Percentiles rank a stretch among this genome's conserved stretches.
Conservation (phyloP, 1,140 invertebrate species). For the Apis mellifera region DNA sequence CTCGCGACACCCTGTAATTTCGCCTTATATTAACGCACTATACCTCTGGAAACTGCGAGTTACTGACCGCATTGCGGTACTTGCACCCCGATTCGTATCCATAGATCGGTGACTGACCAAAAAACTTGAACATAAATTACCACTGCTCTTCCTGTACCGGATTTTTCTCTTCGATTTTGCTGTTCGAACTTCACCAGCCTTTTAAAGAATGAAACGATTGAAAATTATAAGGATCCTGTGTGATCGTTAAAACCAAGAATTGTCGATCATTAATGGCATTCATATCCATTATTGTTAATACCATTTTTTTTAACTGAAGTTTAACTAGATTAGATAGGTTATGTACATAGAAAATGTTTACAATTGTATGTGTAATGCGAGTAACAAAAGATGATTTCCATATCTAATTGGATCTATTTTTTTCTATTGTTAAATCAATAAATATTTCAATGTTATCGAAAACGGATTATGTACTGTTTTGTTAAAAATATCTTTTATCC, state of each 20-base stretch:
- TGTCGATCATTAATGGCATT: neutral
- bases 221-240: conserved; percentile 1
- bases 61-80: conserved; percentile 41
- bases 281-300: too few species aligned
- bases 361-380: neutral
- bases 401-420: neutral
- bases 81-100: conserved; percentile 1
- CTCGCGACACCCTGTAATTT: conserved; percentile 46
- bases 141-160: conserved; percentile 35
- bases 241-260: neutral
- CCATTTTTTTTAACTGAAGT: too few species aligned
- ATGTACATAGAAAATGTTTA: neutral
- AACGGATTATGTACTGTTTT: neutral
- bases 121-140: conserved; percentile 20
- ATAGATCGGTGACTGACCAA: conserved; percentile 21
- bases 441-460: conserved; percentile 34
- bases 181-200: conserved; percentile 21
- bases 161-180: conserved; percentile 22
- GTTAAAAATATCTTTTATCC: neutral
- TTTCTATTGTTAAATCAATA: conserved; percentile 22
- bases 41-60: conserved; percentile 17
- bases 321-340: too few species aligned
- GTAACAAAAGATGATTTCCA: neutral
- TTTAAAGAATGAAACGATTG: neutral
- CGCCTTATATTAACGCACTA: conserved; percentile 37